A percentile compares a stretch with the other conserved stretches of the same genome.
Conservation (phyloP, 2,888 invertebrate genomes). For the Ormyrus labotus region DNA sequence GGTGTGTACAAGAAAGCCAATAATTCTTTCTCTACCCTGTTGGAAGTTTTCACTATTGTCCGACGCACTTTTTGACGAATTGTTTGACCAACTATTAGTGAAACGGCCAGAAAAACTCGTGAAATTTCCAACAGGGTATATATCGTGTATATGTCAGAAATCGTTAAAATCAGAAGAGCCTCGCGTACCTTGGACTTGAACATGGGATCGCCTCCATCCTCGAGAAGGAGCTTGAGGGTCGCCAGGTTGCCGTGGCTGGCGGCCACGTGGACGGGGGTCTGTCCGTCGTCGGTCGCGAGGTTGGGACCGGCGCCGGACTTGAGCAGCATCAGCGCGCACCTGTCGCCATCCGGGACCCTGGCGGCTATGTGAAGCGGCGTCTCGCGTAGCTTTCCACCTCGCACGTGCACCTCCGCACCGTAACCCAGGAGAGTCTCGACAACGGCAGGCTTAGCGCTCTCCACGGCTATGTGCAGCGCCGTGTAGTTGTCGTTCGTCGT, state of each 20-base stretch:
- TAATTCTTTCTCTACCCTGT: constrained; percentile 1
- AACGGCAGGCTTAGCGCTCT: constrained; percentile 94
- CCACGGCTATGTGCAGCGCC: constrained; percentile 97
- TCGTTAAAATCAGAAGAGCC: too few relatives aligned
- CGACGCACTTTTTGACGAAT: too few relatives aligned
- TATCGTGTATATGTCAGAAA: too few relatives aligned
- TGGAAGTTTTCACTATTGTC: too few relatives aligned
- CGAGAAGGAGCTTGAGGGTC: constrained; percentile 89
- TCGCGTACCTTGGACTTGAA: constrained; percentile 89
- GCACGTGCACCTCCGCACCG: constrained; percentile 97
- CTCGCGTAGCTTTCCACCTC: constrained; percentile 92
- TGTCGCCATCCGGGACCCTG: constrained; percentile 91
- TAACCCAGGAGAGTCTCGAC: constrained; percentile 98
- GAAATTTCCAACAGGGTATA: too few relatives aligned
- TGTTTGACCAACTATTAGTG: too few relatives aligned
- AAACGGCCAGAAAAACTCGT: too few relatives aligned
- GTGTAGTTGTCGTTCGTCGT: constrained; percentile 90
- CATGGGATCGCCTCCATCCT: constrained; percentile 96
- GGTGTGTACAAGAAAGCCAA: background rate
- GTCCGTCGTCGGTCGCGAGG: constrained; percentile 95
- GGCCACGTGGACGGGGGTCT: constrained; percentile 97
- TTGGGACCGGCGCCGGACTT: constrained; percentile 99
- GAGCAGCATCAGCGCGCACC: constrained; percentile 96
- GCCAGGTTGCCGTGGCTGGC: constrained; percentile 93
- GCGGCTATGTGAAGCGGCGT: constrained; percentile 99